Base-by-base conservation (phyloP, 2,888 invertebrate genomes). In the Malachius bipustulatus region DNA sequence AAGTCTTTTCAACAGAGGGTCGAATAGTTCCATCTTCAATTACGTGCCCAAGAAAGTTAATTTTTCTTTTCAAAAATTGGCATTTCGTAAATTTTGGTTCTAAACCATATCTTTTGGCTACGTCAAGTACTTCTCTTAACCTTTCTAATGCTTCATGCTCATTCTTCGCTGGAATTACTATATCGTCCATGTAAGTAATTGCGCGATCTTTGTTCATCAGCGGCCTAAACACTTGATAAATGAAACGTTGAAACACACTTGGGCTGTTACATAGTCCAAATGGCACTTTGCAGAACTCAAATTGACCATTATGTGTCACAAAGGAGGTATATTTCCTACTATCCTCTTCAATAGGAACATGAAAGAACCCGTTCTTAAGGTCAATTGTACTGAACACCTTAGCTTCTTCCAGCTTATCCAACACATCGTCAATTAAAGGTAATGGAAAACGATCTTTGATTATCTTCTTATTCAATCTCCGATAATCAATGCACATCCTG, bases 181-280 rank as follows among this genome's bases (percentile, higher is more conserved):
- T 29, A 30, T 47, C 45, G 19, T 47, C 45, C 26, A 47, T 27
- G 30, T 44, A 47, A 27, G 39, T 32, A 14, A 32, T 12, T 11
- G 40, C 28, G 11, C 34, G 38, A n/a, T 30, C 13, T 11, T 38
- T 11, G n/a, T 16, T 14, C 13, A 44, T 26, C 4, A 44, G 30
- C 6, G 37, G 33, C 4, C 28, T 3, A 39, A 44, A 46, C 9
- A 34, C 32, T 9, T 27, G 4, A 13, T 35, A 33, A 13, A 45
- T 36, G 30, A 36, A 45, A 14, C 39, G 28, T 30, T 30, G 27
- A 34, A 52, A 52, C 10, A 42, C 37, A 4, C 46, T 34, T 2
- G 49, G 45, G n/a, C 43, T 39, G 28, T 48, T 50, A 6, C 32
- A 34, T 8, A 53, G 34, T 3, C 51, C 49, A 35, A 51, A 50